Evolutionary conservation across 1,140 invertebrate species (phyloP), one percentile per base, ranked within the genome.

Genomic region (Megathymus violae): DNA sequence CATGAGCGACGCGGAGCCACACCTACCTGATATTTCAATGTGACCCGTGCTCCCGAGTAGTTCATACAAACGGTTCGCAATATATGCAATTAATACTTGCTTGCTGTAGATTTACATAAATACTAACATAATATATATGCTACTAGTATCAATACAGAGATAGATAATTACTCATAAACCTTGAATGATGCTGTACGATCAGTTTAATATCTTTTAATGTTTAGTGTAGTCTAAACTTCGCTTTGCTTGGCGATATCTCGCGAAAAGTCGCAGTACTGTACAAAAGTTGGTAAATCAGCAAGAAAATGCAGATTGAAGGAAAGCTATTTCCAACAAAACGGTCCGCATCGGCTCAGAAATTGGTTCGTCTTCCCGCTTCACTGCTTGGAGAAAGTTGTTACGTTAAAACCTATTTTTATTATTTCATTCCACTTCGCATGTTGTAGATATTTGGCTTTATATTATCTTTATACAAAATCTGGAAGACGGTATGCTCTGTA

Each of bases 241-340:
- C 51, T 67, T 63, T 51, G 58, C 60, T 69, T 71, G 62, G 74
- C 69, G 71, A 73, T 64, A 80, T 83, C 68, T 78, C 69, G 68
- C 63, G 46, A 66, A 79, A 81, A 88, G 74, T 85, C 88, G 67
- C 60, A 69, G 63, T 58, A 70, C 73, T 75, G 69, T 82, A 85
- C 86, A 80, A 85, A 89, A 90, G 78, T 90, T 89, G 82, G 86
- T 88, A 89, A 89, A 89, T 90, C 88, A 90, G 88, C 88, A 90
- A 88, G 86, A 90, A 90, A 89, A 89, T 91, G 86, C 85, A 88
- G 88, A 91, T 91, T 88, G 85, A 88, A 89, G 84, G 82, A 91
- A 88, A 91, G 88, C 88, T 87, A 91, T 89, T 91, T 89, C 79
- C 84, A 89, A 91, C 85, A 88, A 91, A 91, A 91, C 79, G 86